Percentiles rank a stretch among this genome's conserved stretches.
Conservation (phyloP, 2,888 invertebrate genomes). For the Drosophila paranaensis region DNA sequence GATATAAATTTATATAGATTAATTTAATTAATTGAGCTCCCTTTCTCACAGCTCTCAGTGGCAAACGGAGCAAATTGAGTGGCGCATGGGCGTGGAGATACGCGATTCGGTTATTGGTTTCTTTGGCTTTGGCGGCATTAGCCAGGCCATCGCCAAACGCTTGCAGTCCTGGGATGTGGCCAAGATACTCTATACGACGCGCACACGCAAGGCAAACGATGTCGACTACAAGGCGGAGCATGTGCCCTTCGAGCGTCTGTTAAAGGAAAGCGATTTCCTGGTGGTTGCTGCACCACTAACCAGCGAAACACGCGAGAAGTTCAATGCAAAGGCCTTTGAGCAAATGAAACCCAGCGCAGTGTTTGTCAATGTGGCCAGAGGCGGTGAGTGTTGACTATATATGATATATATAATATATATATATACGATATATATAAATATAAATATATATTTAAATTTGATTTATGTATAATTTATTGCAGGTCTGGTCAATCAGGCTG, state of each 20-base stretch:
- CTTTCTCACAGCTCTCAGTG: conserved; percentile 86
- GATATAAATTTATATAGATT: no score
- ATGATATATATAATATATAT: not conserved
- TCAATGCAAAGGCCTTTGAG: conserved; percentile 90
- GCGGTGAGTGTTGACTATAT: conserved; percentile 84
- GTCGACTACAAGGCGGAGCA: conserved; percentile 89
- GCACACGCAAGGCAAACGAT: conserved; percentile 87
- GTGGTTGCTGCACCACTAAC: conserved; percentile 92
- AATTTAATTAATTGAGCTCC: no score
- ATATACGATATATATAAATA: not conserved
- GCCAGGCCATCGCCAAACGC: conserved; percentile 91
- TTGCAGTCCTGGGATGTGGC: conserved; percentile 91
- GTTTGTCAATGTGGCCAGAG: conserved; percentile 95
- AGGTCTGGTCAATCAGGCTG: conserved; percentile 91
- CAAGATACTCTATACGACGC: conserved; percentile 90
- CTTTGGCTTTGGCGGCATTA: conserved; percentile 93
- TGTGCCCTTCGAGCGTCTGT: conserved; percentile 89
- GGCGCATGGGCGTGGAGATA: conserved; percentile 92
- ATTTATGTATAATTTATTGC: not conserved
- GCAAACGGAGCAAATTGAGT: conserved; percentile 89
- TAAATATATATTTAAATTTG: not conserved
- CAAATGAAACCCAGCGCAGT: conserved; percentile 95
- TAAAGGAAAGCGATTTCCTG: conserved; percentile 93
- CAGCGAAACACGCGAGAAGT: conserved; percentile 91
- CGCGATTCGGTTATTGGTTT: conserved; percentile 92